Conservation (phyloP, 1,140 invertebrate genomes). For the Tetragonula clypearis region DNA sequence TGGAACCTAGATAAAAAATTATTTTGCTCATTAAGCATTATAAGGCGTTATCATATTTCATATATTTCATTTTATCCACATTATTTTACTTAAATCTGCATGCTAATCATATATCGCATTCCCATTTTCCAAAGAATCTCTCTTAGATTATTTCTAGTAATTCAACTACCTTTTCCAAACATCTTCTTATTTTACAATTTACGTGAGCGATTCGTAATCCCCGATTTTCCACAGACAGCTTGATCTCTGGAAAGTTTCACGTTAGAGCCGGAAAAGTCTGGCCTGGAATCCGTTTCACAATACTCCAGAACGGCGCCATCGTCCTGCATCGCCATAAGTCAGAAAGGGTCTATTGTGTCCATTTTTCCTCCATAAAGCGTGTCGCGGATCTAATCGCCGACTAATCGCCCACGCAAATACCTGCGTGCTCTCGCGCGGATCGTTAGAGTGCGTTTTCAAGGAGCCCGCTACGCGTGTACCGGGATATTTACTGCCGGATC, state of each 20-base stretch:
- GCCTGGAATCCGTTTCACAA: conserved; percentile 73
- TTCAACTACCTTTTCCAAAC: neutral
- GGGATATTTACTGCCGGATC: conserved; percentile 62
- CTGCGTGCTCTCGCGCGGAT: conserved; percentile 66
- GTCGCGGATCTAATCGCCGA: conserved; percentile 77
- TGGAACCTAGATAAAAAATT: too few relatives aligned
- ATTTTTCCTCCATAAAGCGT: conserved; percentile 68
- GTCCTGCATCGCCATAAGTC: conserved; percentile 63
- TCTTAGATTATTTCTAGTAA: neutral
- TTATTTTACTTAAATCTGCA: too few relatives aligned
- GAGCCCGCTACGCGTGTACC: conserved; percentile 42
- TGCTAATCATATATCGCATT: neutral
- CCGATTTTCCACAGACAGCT: neutral
- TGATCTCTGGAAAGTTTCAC: conserved; percentile 38
- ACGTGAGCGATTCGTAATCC: neutral
- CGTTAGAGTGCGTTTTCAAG: conserved; percentile 60
- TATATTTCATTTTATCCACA: too few relatives aligned
- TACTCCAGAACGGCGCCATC: conserved; percentile 47
- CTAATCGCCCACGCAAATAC: conserved; percentile 77
- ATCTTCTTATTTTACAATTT: neutral
- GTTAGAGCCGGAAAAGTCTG: conserved; percentile 58
- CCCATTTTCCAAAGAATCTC: neutral
- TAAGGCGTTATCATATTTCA: too few relatives aligned
- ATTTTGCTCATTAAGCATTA: too few relatives aligned
- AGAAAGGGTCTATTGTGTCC: conserved; percentile 77